phyloP scores from a whole-genome alignment of 1,140 invertebrate species.

The Cydia pomonella region DNA sequence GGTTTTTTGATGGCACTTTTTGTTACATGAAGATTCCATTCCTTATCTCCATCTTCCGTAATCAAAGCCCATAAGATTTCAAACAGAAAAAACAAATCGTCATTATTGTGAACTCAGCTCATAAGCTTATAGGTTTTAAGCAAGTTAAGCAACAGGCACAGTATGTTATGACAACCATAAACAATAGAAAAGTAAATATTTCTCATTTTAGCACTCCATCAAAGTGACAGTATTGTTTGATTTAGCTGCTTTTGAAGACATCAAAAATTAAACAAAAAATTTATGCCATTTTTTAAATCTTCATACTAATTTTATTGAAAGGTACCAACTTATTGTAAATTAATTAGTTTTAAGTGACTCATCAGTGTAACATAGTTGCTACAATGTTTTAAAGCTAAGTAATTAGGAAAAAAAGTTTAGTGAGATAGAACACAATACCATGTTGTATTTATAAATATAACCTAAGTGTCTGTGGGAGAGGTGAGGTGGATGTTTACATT shows the following conservation, averaged over 20 bases:
- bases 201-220: not conserved
- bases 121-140: conserved; percentile 2
- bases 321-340: not conserved
- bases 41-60: no score
- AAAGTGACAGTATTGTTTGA: conserved; percentile 25
- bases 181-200: not conserved
- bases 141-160: not conserved
- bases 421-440: no score
- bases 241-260: conserved; percentile 24
- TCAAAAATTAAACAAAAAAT: conserved; percentile 25
- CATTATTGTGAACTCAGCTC: not conserved
- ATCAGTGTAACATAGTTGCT: not conserved
- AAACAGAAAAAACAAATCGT: not conserved
- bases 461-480: no score
- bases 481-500: no score
- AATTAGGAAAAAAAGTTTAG: no score
- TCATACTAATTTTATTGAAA: not conserved
- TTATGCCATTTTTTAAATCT: conserved; percentile 6
- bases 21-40: no score
- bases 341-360: not conserved
- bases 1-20: no score
- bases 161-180: not conserved
- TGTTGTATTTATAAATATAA: no score
- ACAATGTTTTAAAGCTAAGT: not conserved
- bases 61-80: not conserved